These are phyloP conservation scores for Aphelenchoides avenae DNA, from an alignment of 1,140 invertebrate species.

Conservation along the genomic window DNA sequence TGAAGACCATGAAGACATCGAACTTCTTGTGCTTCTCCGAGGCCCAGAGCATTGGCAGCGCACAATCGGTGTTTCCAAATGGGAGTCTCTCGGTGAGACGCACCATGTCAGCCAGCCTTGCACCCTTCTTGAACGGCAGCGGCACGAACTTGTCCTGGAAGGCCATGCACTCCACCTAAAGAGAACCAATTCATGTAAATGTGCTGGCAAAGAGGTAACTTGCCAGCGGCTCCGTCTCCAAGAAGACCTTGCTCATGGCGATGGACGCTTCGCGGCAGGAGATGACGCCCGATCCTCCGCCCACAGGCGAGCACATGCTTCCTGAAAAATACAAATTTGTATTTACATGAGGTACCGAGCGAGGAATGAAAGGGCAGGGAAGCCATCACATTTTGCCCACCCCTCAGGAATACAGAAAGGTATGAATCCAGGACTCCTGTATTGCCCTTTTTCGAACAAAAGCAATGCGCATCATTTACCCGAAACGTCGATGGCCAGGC, in stretches of 20 bases:
- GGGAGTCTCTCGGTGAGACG: conserved; percentile 39
- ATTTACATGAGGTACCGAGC: too few relatives aligned
- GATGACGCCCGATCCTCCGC: conserved; percentile 59
- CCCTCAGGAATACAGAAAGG: too few relatives aligned
- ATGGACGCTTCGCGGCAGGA: conserved; percentile 59
- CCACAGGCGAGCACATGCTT: conserved; percentile 60
- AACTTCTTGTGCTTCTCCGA: conserved; percentile 63
- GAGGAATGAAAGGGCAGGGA: too few relatives aligned
- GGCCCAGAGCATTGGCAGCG: conserved; percentile 67
- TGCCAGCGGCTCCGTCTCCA: conserved; percentile 43
- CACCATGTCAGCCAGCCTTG: conserved; percentile 50
- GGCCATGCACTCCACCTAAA: conserved; percentile 40
- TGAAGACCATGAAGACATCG: conserved; percentile 65
- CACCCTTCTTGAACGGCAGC: conserved; percentile 40
- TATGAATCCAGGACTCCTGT: too few relatives aligned
- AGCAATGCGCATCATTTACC: too few relatives aligned
- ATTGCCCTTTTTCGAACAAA: too few relatives aligned
- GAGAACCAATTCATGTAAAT: too few relatives aligned
- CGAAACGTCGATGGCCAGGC: conserved; percentile 66
- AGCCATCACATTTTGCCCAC: too few relatives aligned
- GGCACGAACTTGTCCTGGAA: conserved; percentile 32
- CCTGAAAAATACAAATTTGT: too few relatives aligned
- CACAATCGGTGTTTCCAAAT: conserved; percentile 62
- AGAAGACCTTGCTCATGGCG: conserved; percentile 48
- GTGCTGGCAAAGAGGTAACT: too few relatives aligned